Evolutionary conservation across 2,113 vertebrate species (phyloP).

Genomic region (Etheostoma spectabile): DNA sequence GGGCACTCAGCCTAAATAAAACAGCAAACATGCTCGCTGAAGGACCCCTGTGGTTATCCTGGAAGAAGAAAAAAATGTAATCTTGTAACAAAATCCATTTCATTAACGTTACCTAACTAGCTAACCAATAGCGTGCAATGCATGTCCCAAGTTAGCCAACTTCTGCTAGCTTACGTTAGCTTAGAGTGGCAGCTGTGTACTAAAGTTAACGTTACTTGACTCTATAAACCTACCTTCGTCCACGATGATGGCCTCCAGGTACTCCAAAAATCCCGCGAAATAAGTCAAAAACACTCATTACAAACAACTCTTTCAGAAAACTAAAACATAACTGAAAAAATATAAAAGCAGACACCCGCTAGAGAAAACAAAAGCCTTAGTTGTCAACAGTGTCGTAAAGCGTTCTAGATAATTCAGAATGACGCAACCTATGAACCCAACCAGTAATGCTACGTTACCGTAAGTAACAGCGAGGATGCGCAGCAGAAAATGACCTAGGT

Average conservation of each 20-base stretch:
- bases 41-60: constrained; percentile 43
- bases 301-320: background rate
- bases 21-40: background rate
- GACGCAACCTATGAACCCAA: constrained; percentile 36
- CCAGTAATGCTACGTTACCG: constrained; percentile 42
- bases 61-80: constrained; percentile 26
- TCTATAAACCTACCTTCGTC: constrained; percentile 71
- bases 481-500: background rate
- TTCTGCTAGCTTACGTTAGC: constrained; percentile 33
- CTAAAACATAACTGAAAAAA: constrained; percentile 36
- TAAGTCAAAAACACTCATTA: constrained; percentile 81
- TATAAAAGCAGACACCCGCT: accelerated
- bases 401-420: constrained; percentile 14
- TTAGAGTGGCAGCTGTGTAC: background rate
- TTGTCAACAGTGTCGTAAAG: constrained; percentile 69
- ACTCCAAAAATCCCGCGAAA: constrained; percentile 84
- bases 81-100: constrained; percentile 7
- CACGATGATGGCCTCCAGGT: constrained; percentile 71
- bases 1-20: background rate
- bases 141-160: background rate
- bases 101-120: background rate
- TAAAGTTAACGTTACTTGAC: background rate
- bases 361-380: background rate
- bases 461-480: background rate
- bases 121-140: background rate